Base-by-base conservation (phyloP, 2,113 vertebrate species). In the Hymenochirus boettgeri region DNA sequence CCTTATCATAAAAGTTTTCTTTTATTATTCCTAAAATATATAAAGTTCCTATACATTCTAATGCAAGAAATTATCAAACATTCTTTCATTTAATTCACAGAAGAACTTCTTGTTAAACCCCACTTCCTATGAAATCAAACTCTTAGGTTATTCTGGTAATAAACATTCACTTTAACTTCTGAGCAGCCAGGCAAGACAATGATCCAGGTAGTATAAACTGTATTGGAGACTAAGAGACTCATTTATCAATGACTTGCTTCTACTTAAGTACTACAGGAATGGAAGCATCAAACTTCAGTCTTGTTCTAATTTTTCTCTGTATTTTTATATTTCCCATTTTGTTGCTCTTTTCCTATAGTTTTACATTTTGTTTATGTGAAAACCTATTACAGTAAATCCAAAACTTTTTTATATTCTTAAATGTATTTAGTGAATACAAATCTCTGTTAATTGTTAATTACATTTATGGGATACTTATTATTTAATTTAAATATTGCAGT, bases 151-250 rank as follows among this genome's bases (percentile, higher is more conserved):
- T 62, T 42, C 61, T 53, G 61, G 61, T 62, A 62, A 62, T 62
- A 62, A 62, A 62, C 61, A 51, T 62, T 62, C 61, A 62, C 50
- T 62, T 62, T 62, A 62, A 35, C 37, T 35, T 62, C 61, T 33
- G 54, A 54, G 61, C 61, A 62, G 61, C 42, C 61, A 62, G 61
- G 61, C 61, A 62, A 62, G 61, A 62, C 61, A 62, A 62, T 62
- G 61, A 62, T 62, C 61, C 61, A 62, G 61, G 61, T 62, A 62
- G 61, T 62, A 62, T 62, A 62, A 62, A 62, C 61, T 62, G 61
- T 62, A 48, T 62, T 31, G 26, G 48, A 62, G 61, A 62, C 61
- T 62, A 62, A 62, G 61, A 62, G 61, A 62, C 61, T 54, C 61
- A 62, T 62, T 54, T 51, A 62, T 62, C 61, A 62, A 62, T 53